Conservation (phyloP, 2,888 invertebrate species). For the Noctua janthina region DNA sequence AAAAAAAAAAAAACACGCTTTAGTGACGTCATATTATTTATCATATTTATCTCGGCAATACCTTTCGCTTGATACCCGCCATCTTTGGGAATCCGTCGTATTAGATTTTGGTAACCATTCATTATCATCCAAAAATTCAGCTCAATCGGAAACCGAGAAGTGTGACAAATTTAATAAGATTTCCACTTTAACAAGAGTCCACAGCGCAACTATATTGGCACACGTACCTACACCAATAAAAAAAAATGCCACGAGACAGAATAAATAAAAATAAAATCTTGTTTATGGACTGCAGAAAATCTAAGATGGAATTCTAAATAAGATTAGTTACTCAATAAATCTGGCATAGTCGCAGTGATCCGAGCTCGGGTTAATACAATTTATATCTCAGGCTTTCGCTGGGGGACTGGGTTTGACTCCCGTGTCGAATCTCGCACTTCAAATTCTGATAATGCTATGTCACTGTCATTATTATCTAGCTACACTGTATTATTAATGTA, state of each 20-base stretch:
- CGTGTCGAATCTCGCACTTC: slow-evolving; percentile 2
- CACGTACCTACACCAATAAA: neutral
- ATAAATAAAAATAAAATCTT: slow-evolving; percentile 35
- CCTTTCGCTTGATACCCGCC: too few relatives aligned
- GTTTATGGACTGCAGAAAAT: slow-evolving; percentile 37
- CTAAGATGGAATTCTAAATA: slow-evolving; percentile 48
- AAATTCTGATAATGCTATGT: slow-evolving; percentile 7
- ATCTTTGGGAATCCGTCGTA: too few relatives aligned
- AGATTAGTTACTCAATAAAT: slow-evolving; percentile 51
- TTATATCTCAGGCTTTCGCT: slow-evolving; percentile 27
- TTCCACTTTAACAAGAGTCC: too few relatives aligned
- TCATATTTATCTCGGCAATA: too few relatives aligned
- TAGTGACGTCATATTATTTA: too few relatives aligned
- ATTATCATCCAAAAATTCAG: too few relatives aligned
- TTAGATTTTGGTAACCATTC: too few relatives aligned
- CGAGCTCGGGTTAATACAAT: slow-evolving; percentile 38
- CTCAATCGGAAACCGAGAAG: too few relatives aligned
- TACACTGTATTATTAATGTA: too few relatives aligned
- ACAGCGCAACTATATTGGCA: neutral
- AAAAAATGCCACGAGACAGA: slow-evolving; percentile 5
- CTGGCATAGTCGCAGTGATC: slow-evolving; percentile 32
- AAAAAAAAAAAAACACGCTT: neutral
- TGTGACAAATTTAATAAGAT: too few relatives aligned
- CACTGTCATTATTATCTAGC: neutral
- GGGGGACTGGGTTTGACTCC: slow-evolving; percentile 32